phyloP scores from a whole-genome alignment of 2,888 invertebrate species.

The Nezara viridula region DNA sequence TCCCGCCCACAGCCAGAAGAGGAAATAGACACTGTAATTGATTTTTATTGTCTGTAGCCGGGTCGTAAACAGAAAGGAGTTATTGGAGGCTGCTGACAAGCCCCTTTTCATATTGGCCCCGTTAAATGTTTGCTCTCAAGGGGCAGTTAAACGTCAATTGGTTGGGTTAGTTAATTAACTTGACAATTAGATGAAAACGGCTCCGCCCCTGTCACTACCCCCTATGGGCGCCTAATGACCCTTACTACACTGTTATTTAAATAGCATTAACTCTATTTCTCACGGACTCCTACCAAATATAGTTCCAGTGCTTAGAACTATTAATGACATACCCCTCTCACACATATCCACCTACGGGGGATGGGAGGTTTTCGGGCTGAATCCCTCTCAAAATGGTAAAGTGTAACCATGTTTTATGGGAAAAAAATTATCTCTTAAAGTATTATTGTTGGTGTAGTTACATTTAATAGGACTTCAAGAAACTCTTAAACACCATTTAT shows the following conservation, averaged over 20 bases:
- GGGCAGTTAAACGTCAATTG: constrained; percentile 54
- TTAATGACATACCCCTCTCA: no score
- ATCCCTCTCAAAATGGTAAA: no score
- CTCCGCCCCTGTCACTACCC: constrained; percentile 10
- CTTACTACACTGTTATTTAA: constrained; percentile 54
- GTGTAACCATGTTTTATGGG: no score
- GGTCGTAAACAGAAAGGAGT: constrained; percentile 55
- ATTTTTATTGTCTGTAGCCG: constrained; percentile 61
- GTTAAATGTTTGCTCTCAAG: constrained; percentile 33
- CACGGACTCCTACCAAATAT: neutral
- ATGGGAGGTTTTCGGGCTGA: no score
- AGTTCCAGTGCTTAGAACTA: neutral
- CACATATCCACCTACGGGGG: no score
- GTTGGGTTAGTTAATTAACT: constrained; percentile 51
- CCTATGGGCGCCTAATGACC: constrained; percentile 18
- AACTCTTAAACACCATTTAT: no score
- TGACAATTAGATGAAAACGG: constrained; percentile 50
- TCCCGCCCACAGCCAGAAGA: constrained; percentile 17
- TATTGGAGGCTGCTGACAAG: constrained; percentile 51
- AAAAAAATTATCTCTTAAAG: no score
- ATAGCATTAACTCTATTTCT: constrained; percentile 20
- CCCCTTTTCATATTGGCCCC: constrained; percentile 49
- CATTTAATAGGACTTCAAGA: no score
- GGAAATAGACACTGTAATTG: constrained; percentile 58
- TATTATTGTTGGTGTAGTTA: no score